phyloP scores from a whole-genome alignment of 2,888 invertebrate genomes.

The Scaptomyza parva region DNA sequence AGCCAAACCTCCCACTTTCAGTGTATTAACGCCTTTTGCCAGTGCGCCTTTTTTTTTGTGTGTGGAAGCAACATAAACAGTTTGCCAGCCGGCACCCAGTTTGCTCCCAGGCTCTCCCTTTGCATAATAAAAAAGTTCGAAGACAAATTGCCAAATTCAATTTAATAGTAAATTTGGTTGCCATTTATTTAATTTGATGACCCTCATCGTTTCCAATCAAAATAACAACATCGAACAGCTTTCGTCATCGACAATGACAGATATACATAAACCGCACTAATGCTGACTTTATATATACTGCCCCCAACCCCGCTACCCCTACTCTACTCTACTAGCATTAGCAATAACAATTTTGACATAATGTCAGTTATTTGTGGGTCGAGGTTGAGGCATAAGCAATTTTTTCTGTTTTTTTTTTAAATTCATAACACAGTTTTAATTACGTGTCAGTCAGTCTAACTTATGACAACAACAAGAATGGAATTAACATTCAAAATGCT shows the following conservation, averaged over 20 bases:
- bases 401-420: no score
- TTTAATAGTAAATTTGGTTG: constrained; percentile 76
- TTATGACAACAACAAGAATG: constrained; percentile 45
- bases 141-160: constrained; percentile 78
- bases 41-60: constrained; percentile 57
- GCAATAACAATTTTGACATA: constrained; percentile 31
- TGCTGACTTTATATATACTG: background rate
- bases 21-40: constrained; percentile 1
- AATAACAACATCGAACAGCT: constrained; percentile 28
- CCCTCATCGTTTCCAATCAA: constrained; percentile 36
- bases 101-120: no score
- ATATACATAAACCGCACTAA: background rate
- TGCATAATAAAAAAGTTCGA: constrained; percentile 71
- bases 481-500: constrained; percentile 60
- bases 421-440: constrained; percentile 63
- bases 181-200: constrained; percentile 76
- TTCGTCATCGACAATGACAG: constrained; percentile 7
- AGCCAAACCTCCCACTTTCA: constrained; percentile 1
- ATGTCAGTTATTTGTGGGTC: constrained; percentile 30
- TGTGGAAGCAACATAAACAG: constrained; percentile 56
- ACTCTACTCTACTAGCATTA: no score
- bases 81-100: constrained; percentile 51
- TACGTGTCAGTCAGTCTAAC: constrained; percentile 68
- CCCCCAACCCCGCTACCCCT: background rate
- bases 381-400: no score